These are phyloP conservation scores for Hirundichthys speculiger DNA, from an alignment of 2,113 vertebrate species.

Conservation along the genomic window DNA sequence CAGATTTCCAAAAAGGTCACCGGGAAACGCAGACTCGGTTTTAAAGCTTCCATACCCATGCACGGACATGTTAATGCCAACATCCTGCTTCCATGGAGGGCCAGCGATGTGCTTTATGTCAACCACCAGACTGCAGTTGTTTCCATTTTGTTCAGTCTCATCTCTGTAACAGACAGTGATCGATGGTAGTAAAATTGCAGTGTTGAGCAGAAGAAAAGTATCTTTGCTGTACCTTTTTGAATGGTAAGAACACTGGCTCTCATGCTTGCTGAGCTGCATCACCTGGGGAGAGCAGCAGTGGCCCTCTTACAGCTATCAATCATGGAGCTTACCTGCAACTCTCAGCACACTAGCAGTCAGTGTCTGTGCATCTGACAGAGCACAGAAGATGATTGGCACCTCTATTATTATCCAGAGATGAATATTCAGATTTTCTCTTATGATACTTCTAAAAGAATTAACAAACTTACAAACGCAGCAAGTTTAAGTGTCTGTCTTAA, in stretches of 20 bases:
- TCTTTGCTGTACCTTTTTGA: conserved; percentile 18
- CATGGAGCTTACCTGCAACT: conserved; percentile 45
- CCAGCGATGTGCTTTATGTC: background rate
- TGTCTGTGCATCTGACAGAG: conserved; percentile 20
- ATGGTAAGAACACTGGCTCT: conserved; percentile 34
- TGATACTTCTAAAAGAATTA: conserved; percentile 7
- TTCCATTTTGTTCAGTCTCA: background rate
- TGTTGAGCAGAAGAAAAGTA: conserved; percentile 8
- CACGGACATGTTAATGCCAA: conserved; percentile 13
- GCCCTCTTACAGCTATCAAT: conserved; percentile 59
- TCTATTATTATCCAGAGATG: conserved; percentile 29
- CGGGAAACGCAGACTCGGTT: conserved; percentile 2
- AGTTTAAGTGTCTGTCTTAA: background rate
- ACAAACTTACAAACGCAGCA: background rate
- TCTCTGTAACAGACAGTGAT: no score
- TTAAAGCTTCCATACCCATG: conserved; percentile 20
- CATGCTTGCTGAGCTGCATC: conserved; percentile 47
- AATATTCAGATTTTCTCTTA: conserved; percentile 39
- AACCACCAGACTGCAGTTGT: background rate
- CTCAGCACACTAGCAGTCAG: conserved; percentile 33
- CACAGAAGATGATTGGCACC: conserved; percentile 37
- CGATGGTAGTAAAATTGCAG: background rate
- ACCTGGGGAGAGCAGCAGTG: conserved; percentile 58
- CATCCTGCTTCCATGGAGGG: background rate
- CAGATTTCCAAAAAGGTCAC: conserved; percentile 18